Evolutionary conservation across 2,797 vertebrate genomes (phyloP).

Genomic region (Crocidura indochinensis): DNA sequence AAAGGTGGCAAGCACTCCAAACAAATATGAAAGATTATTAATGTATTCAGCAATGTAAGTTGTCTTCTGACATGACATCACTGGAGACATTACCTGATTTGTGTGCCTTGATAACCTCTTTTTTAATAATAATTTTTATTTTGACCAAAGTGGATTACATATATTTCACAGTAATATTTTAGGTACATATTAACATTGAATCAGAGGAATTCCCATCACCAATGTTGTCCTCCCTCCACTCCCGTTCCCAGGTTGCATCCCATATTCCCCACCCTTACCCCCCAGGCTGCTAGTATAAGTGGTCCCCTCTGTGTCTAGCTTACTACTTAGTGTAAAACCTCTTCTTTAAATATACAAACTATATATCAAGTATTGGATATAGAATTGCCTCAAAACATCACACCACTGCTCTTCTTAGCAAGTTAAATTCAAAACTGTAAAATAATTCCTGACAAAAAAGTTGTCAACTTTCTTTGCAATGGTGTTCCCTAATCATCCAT

Average conservation of each 20-base stretch:
- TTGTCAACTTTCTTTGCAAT: too few relatives aligned
- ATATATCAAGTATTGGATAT: background rate
- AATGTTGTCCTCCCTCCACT: too few relatives aligned
- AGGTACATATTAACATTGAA: too few relatives aligned
- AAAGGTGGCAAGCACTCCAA: background rate
- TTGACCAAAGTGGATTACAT: too few relatives aligned
- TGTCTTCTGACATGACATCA: background rate
- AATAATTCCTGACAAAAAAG: constrained; percentile 7
- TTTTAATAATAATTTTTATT: too few relatives aligned
- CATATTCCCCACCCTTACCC: too few relatives aligned
- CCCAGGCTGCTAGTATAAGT: too few relatives aligned
- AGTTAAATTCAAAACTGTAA: background rate
- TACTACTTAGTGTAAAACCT: too few relatives aligned
- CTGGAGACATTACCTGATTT: background rate
- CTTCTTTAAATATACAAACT: background rate
- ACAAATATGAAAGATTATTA: background rate
- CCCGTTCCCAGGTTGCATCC: too few relatives aligned
- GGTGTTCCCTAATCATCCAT: background rate
- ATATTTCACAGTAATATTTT: too few relatives aligned
- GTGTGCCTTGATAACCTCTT: background rate
- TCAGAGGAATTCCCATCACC: too few relatives aligned
- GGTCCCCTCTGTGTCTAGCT: too few relatives aligned
- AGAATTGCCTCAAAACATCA: background rate
- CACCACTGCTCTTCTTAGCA: background rate
- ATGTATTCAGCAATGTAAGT: background rate